Evolutionary conservation across 2,113 vertebrate genomes (phyloP).

Genomic region (Drymodes brunneopygia): DNA sequence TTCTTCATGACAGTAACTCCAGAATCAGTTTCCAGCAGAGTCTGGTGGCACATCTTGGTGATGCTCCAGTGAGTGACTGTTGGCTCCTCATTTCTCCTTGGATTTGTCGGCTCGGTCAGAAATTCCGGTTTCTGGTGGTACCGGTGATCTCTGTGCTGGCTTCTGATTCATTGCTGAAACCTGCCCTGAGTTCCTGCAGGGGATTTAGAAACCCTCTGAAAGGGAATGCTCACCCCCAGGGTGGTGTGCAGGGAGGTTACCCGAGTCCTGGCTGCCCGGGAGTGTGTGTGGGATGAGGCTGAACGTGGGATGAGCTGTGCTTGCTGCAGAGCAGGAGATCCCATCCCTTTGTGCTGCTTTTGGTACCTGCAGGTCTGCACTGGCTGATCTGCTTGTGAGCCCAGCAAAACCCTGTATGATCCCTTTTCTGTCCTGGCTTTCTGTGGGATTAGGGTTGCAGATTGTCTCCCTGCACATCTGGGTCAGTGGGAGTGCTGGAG

Average conservation of each 20-base stretch:
- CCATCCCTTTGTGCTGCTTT: neutral
- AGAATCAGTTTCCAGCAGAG: neutral
- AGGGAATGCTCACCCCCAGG: neutral
- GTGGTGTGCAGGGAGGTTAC: neutral
- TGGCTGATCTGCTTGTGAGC: neutral
- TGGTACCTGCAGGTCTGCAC: neutral
- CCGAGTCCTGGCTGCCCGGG: rapidly evolving
- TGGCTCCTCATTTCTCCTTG: neutral
- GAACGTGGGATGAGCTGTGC: neutral
- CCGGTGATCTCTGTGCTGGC: neutral
- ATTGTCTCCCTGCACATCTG: rapidly evolving
- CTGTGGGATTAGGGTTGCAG: neutral
- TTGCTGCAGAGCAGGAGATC: neutral
- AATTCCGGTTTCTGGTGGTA: neutral
- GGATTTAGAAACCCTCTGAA: neutral
- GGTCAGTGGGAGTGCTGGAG: neutral
- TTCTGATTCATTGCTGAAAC: neutral
- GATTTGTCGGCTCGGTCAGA: neutral
- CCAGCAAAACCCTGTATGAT: rapidly evolving
- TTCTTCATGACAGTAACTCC: neutral
- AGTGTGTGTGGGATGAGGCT: neutral
- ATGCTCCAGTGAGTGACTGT: neutral
- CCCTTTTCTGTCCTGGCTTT: neutral
- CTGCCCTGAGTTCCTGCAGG: neutral
- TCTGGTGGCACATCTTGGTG: rapidly evolving